Conservation (phyloP, 2,888 invertebrate genomes). For the Drosophila seclusa region DNA sequence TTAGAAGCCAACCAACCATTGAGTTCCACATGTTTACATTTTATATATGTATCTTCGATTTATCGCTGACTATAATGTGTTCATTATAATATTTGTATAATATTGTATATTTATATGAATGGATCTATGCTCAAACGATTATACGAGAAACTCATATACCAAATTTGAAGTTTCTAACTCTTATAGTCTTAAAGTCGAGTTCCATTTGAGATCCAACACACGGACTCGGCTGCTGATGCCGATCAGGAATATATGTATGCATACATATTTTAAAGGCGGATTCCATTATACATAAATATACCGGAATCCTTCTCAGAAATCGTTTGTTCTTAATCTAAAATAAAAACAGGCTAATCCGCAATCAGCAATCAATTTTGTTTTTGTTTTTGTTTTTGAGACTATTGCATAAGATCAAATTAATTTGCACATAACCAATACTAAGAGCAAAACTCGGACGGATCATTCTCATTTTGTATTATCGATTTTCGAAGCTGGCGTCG, state of each 20-base stretch:
- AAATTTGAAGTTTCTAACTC: neutral
- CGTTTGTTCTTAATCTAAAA: neutral
- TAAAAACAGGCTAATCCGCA: neutral
- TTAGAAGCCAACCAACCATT: no score
- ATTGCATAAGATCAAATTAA: neutral
- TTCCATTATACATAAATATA: no score
- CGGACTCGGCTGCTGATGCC: neutral
- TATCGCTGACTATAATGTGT: no score
- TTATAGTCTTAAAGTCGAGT: neutral
- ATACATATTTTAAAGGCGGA: neutral
- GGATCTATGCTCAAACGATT: neutral
- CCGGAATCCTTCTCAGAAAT: neutral
- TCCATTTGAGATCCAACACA: neutral
- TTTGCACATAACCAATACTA: neutral
- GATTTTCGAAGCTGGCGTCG: conserved; percentile 46
- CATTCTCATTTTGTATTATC: conserved; percentile 27
- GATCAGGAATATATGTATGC: neutral
- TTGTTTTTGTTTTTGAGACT: neutral
- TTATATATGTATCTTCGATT: no score
- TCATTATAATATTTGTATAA: no score
- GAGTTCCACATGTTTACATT: no score
- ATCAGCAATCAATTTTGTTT: neutral
- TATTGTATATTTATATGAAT: neutral
- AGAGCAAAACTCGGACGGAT: neutral
- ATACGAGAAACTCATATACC: neutral